Conservation (phyloP, 2,113 vertebrate genomes). For the Egretta garzetta region DNA sequence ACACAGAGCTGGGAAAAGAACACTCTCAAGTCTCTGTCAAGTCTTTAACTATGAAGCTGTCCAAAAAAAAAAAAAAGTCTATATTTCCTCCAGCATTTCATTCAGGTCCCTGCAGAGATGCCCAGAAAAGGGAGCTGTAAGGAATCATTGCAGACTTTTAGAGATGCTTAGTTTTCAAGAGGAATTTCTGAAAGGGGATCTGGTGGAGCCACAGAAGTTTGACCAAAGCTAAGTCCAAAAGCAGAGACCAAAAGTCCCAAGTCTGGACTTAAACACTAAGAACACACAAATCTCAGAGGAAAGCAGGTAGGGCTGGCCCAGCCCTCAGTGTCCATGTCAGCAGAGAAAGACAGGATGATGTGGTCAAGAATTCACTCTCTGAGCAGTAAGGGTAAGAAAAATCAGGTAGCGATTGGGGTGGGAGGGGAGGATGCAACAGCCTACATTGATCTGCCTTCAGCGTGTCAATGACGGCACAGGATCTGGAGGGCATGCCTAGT, state of each 20-base stretch:
- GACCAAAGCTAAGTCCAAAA: not conserved
- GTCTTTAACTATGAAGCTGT: not conserved
- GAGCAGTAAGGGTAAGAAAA: not conserved
- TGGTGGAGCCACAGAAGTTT: not conserved
- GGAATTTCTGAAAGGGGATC: not conserved
- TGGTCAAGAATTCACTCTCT: not conserved
- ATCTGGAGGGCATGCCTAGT: not conserved
- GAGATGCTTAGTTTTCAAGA: not conserved
- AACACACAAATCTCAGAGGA: not conserved
- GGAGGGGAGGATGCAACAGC: not conserved
- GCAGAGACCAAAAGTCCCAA: not conserved
- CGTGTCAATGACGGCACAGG: not conserved
- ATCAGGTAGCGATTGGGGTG: not conserved
- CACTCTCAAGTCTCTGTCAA: not conserved
- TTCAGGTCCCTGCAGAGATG: not conserved
- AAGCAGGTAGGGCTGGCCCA: not conserved
- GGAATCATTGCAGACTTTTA: not conserved
- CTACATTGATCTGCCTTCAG: not conserved
- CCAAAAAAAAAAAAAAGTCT: not conserved
- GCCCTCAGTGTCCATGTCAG: not conserved
- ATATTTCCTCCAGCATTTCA: not conserved
- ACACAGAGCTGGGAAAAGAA: slow-evolving; percentile 14
- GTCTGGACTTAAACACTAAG: not conserved
- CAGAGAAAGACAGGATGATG: not conserved
- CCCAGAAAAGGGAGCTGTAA: not conserved